Evolutionary conservation across 2,888 invertebrate genomes (phyloP).

Genomic region (Ephialtes manifestator): DNA sequence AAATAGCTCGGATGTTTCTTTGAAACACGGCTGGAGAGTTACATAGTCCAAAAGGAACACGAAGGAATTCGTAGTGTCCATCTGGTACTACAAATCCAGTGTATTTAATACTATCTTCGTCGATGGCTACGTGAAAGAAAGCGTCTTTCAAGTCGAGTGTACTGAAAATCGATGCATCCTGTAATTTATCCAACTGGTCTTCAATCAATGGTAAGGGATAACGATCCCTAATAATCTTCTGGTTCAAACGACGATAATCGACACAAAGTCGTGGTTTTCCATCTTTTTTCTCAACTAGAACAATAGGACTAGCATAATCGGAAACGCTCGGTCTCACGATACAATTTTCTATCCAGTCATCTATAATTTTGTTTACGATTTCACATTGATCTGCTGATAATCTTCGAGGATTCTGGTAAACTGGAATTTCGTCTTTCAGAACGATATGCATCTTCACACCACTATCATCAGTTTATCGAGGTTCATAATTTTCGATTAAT

Average conservation of each 20-base stretch:
- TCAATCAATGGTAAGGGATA: conserved; percentile 75
- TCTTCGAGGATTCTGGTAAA: conserved; percentile 66
- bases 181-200: conserved; percentile 69
- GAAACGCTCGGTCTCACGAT: conserved; percentile 70
- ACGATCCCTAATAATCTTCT: conserved; percentile 69
- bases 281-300: conserved; percentile 72
- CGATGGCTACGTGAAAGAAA: conserved; percentile 69
- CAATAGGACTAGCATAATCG: conserved; percentile 73
- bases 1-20: conserved; percentile 58
- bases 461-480: conserved; percentile 53
- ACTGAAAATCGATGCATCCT: conserved; percentile 62
- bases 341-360: conserved; percentile 70
- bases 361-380: conserved; percentile 66
- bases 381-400: conserved; percentile 63
- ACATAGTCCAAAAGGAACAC: conserved; percentile 72
- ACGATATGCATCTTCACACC: conserved; percentile 69
- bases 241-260: conserved; percentile 73
- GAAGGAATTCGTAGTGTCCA: conserved; percentile 70
- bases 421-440: conserved; percentile 70
- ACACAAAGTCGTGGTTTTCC: conserved; percentile 71
- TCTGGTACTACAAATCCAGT: conserved; percentile 71
- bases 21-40: conserved; percentile 68
- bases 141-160: conserved; percentile 71
- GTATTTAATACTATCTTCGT: conserved; percentile 68
- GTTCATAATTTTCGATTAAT: conserved; percentile 60